A percentile compares a stretch with the other conserved stretches of the same genome.
phyloP scores from a whole-genome alignment of 2,797 vertebrate species.

The Tapera naevia region DNA sequence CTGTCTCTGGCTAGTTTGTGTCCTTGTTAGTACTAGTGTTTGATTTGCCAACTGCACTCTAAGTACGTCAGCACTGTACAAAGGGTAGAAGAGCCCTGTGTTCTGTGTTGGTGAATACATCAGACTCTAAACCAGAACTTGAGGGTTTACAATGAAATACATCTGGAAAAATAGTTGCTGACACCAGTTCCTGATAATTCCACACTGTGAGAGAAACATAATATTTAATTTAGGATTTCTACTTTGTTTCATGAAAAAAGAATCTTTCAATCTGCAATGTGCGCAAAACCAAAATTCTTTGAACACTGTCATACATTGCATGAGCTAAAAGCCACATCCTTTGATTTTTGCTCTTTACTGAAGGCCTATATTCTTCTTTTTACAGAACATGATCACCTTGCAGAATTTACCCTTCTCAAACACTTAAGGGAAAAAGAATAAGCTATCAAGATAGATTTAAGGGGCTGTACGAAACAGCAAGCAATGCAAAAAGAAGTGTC shows the following conservation, averaged over 20 bases:
- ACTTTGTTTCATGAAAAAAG: background rate
- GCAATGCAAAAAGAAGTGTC: background rate
- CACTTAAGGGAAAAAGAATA: background rate
- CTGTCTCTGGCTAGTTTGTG: background rate
- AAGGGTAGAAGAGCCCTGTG: background rate
- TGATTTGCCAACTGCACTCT: background rate
- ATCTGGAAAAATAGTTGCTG: background rate
- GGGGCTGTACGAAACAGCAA: background rate
- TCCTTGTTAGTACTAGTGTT: background rate
- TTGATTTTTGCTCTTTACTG: fast-evolving
- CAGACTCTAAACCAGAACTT: background rate
- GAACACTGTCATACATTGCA: background rate
- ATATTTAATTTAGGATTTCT: background rate
- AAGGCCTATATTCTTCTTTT: background rate
- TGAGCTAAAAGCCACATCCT: background rate
- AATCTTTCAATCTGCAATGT: background rate
- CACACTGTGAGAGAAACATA: background rate
- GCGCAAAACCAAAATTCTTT: background rate
- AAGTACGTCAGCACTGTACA: no score
- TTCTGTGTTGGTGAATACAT: background rate
- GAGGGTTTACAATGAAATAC: background rate
- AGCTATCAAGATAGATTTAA: background rate
- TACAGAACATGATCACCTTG: background rate
- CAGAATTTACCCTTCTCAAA: background rate
- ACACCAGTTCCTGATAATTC: background rate